Evolutionary conservation across 2,797 vertebrate species (phyloP).

Genomic region (Ficedula albicollis): DNA sequence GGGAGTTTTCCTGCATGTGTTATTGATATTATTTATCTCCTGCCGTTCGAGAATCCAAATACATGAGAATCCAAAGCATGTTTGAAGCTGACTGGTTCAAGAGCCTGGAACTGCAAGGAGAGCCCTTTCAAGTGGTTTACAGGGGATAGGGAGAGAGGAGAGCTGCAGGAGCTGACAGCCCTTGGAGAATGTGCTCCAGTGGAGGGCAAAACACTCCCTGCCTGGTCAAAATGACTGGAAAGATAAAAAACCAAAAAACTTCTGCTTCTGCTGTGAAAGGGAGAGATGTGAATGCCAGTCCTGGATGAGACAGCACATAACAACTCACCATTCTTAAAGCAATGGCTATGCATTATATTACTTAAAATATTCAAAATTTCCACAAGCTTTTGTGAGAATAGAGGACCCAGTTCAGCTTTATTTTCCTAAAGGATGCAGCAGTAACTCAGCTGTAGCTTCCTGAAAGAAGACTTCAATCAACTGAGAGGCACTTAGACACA

Average conservation of each 20-base stretch:
- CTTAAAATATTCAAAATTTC: neutral
- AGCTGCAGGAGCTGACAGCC: neutral
- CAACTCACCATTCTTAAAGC: neutral
- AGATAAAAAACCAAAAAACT: neutral
- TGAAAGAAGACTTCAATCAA: neutral
- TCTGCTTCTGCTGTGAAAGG: neutral
- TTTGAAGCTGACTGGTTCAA: fast-evolving
- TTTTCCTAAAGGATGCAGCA: neutral
- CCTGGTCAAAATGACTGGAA: neutral
- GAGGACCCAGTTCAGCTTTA: neutral
- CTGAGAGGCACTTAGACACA: neutral
- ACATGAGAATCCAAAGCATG: fast-evolving
- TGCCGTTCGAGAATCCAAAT: neutral
- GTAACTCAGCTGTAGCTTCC: neutral
- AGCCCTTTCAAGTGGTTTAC: neutral
- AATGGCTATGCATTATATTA: neutral
- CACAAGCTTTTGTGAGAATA: neutral
- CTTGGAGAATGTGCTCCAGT: neutral
- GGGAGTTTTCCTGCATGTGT: neutral
- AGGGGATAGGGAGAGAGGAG: neutral
- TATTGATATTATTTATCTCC: neutral
- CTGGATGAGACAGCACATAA: neutral
- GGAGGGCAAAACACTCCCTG: neutral
- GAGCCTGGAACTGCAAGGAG: neutral
- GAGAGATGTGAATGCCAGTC: neutral